Percentiles rank a stretch among this genome's conserved stretches.
phyloP scores from a whole-genome alignment of 2,797 vertebrate genomes.

The Pitangus sulphuratus region DNA sequence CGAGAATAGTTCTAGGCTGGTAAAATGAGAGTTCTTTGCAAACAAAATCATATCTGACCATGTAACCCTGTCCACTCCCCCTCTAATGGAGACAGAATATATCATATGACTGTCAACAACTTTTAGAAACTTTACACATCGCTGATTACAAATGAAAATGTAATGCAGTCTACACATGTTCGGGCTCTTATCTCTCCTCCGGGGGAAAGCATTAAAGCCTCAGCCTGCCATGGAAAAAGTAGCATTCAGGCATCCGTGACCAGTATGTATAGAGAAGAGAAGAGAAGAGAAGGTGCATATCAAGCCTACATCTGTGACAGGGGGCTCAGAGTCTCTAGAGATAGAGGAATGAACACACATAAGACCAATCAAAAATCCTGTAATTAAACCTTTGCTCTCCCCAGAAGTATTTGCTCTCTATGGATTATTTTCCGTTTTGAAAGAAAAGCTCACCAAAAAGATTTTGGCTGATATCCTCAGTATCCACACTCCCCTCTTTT shows the following conservation, averaged over 20 bases:
- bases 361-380: background rate
- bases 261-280: background rate
- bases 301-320: constrained; percentile 9
- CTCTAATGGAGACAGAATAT: background rate
- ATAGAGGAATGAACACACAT: background rate
- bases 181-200: constrained; percentile 35
- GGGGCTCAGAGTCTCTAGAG: background rate
- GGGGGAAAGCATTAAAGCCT: constrained; percentile 22
- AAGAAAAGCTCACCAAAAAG: background rate
- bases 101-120: background rate
- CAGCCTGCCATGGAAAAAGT: constrained; percentile 14
- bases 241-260: constrained; percentile 31
- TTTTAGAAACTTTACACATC: constrained; percentile 32
- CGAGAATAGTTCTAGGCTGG: background rate
- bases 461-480: background rate
- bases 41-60: background rate
- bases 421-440: background rate
- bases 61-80: background rate
- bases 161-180: constrained; percentile 24
- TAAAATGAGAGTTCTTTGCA: background rate
- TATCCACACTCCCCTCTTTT: background rate
- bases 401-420: background rate
- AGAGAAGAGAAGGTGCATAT: constrained; percentile 34
- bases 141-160: constrained; percentile 35
- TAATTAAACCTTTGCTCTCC: background rate